Conservation (phyloP, 2,888 invertebrate species). For the Ephialtes manifestator region DNA sequence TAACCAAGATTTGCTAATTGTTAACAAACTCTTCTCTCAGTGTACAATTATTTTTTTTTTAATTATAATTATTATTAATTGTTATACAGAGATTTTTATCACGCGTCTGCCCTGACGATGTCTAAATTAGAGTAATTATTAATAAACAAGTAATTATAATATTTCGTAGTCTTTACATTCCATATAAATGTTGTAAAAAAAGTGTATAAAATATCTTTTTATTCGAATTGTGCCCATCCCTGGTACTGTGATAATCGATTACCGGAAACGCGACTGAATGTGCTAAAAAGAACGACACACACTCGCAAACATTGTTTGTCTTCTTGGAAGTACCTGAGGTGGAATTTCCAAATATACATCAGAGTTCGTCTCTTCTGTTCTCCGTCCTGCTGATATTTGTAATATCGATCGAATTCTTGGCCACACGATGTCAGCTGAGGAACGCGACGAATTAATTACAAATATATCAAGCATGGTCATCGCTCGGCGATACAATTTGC, state of each 20-base stretch:
- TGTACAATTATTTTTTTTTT: too few relatives aligned
- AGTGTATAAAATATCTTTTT: too few relatives aligned
- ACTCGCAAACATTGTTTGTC: background rate
- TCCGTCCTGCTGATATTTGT: background rate
- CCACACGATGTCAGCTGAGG: constrained; percentile 10
- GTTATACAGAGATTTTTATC: too few relatives aligned
- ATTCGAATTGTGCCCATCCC: too few relatives aligned
- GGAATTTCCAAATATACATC: constrained; percentile 16
- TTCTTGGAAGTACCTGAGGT: constrained; percentile 11
- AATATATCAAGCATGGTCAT: background rate
- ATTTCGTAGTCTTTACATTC: too few relatives aligned
- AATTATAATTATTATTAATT: too few relatives aligned
- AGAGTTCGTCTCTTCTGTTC: background rate
- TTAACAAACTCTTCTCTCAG: too few relatives aligned
- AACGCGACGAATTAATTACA: constrained; percentile 32
- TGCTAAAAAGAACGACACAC: background rate
- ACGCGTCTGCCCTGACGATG: too few relatives aligned
- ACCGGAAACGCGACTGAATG: background rate
- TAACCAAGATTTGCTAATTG: too few relatives aligned
- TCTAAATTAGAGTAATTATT: too few relatives aligned
- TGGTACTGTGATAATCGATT: background rate
- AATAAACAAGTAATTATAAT: too few relatives aligned
- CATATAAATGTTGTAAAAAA: too few relatives aligned
- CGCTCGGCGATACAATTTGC: background rate
- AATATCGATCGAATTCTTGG: constrained; percentile 27